phyloP scores from a whole-genome alignment of 2,888 invertebrate genomes.

The Drosophila kambysellisi region DNA sequence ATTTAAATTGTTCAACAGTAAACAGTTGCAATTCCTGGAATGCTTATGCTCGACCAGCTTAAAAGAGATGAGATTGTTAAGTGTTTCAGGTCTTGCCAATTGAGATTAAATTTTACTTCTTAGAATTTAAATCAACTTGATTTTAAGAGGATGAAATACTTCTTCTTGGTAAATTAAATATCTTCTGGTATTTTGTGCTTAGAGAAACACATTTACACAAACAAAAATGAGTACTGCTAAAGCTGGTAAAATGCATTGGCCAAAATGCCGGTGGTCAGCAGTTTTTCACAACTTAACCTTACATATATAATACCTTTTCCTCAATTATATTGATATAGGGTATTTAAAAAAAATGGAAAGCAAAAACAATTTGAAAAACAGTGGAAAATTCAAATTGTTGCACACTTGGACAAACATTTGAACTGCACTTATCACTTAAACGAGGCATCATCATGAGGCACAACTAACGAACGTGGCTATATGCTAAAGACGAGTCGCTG shows the following conservation, averaged over 20 bases:
- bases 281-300: background rate
- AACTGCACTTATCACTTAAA: constrained; percentile 68
- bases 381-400: constrained; percentile 63
- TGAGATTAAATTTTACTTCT: background rate
- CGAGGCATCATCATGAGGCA: constrained; percentile 38
- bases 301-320: background rate
- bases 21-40: background rate
- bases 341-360: constrained; percentile 13
- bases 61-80: background rate
- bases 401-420: constrained; percentile 73
- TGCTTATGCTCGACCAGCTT: background rate
- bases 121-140: background rate
- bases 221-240: background rate
- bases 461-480: constrained; percentile 50
- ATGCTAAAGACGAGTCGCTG: constrained; percentile 25
- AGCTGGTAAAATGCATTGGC: background rate
- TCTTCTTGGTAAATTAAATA: background rate
- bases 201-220: background rate
- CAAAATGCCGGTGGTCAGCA: background rate
- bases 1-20: background rate
- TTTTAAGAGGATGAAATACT: background rate
- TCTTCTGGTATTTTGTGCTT: background rate
- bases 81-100: background rate
- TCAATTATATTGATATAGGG: background rate
- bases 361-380: constrained; percentile 28